Conservation (phyloP, 2,797 vertebrate species). For the Myiotriccus ornatus region DNA sequence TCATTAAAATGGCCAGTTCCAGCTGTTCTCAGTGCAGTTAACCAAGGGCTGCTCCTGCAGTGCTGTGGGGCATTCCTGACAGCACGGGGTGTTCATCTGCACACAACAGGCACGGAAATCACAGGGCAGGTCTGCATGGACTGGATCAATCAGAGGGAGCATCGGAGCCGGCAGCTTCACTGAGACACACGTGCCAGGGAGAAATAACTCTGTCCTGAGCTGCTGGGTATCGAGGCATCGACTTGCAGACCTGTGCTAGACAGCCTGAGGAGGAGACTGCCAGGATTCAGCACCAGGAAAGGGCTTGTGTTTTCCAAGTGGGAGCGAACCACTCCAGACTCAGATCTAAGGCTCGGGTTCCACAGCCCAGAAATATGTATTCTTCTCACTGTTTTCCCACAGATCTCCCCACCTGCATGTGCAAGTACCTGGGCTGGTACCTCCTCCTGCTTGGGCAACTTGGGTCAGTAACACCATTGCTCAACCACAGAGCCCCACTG, state of each 20-base stretch:
- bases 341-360: not conserved
- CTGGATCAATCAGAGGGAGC: conserved; percentile 1
- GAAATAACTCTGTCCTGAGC: conserved; percentile 11
- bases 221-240: not conserved
- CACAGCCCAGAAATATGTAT: not conserved
- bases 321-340: not conserved
- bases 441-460: conserved; percentile 7
- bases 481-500: not conserved
- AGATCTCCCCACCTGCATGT: not conserved
- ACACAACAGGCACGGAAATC: not conserved
- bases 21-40: not conserved
- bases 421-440: not conserved
- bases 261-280: conserved; percentile 1
- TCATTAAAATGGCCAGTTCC: not conserved
- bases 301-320: not conserved
- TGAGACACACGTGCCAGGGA: not conserved
- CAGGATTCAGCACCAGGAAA: conserved; percentile 20
- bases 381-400: not conserved
- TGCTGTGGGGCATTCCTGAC: not conserved
- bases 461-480: conserved; percentile 17
- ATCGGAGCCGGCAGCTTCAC: not conserved
- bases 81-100: not conserved
- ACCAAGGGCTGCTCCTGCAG: not conserved
- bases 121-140: not conserved
- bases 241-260: conserved; percentile 20